Evolutionary conservation across 2,113 vertebrate species (phyloP).

Genomic region (Bambusicola thoracicus): DNA sequence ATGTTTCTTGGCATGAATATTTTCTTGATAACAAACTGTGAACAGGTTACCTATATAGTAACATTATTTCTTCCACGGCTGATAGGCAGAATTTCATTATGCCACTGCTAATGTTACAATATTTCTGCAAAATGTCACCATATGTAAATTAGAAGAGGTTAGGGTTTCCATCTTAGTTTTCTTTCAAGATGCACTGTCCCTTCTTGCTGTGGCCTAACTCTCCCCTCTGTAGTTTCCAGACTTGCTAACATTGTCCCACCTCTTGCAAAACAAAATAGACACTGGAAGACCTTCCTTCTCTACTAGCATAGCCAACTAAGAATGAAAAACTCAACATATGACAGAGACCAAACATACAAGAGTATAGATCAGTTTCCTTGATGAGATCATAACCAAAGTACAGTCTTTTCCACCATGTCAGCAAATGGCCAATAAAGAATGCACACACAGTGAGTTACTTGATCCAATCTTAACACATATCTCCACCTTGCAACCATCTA

Average conservation of each 20-base stretch:
- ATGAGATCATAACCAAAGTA: neutral
- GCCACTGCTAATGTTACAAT: conserved; percentile 93
- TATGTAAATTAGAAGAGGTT: conserved; percentile 94
- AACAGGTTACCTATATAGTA: conserved; percentile 99
- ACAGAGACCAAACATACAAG: neutral
- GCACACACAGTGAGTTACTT: neutral
- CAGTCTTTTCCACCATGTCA: neutral
- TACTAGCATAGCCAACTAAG: neutral
- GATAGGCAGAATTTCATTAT: conserved; percentile 99
- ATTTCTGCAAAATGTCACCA: conserved; percentile 99
- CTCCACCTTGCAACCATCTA: neutral
- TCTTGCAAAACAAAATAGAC: neutral
- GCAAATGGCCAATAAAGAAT: neutral
- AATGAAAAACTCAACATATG: neutral
- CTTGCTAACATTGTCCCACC: neutral
- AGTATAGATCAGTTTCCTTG: neutral
- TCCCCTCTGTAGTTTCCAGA: neutral
- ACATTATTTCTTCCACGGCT: conserved; percentile 97
- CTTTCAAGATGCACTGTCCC: conserved; percentile 84
- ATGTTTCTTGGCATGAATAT: conserved; percentile 88
- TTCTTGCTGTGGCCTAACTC: conserved; percentile 25
- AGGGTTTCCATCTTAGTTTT: conserved; percentile 87
- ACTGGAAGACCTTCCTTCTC: neutral
- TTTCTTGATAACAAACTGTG: conserved; percentile 91
- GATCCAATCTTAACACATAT: neutral